Evolutionary conservation across 1,140 invertebrate genomes (phyloP), one percentile per base, ranked within the genome.

Genomic region (Cryptotermes secundus): DNA sequence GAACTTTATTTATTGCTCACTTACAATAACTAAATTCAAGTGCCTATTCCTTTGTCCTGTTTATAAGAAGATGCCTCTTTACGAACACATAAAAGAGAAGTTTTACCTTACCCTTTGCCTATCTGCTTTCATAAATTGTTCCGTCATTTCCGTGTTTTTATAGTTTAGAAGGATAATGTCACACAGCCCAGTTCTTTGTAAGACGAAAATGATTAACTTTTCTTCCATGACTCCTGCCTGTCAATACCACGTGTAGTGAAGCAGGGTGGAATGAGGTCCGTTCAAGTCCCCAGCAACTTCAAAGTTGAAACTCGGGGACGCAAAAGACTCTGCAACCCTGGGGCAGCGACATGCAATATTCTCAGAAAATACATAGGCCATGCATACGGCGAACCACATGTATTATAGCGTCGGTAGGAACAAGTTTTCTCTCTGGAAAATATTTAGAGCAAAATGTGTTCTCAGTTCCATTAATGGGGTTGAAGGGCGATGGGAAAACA

Each of bases 301-400:
- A 72, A 72, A 72, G 59, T 72, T 72, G 59, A 72, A 49, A 49
- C 12, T 49, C 45, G 22, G 45, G 19, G 45, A 49, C 45, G 45
- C 45, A 3, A 49, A 14, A 42, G 14, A 49, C 45, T 22, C 45
- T 49, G 19, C 9, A 49, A 72, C 59, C 59, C n/a, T 72, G 2
- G 59, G 59, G 59, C 59, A 72, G 59, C 59, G 59, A 72, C 59
- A 72, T 72, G n/a, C 59, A 72, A 72, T 72, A 72, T 72, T 72
- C 59, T 72, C n/a, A 3, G 59, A 31, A 72, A 72, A 31, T 72
- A 72, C 59, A 72, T 26, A 72, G 59, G 10, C 59, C 59, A 72
- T 26, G n/a, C 59, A 31, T 14, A 26, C 6, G 26, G 7, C 59
- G 9, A 26, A 31, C n/a, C 26, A 31, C 26, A 31, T 72, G 14